These are phyloP conservation scores for Smittia aterrima DNA, from an alignment of 2,888 invertebrate species.

Conservation along the genomic window DNA sequence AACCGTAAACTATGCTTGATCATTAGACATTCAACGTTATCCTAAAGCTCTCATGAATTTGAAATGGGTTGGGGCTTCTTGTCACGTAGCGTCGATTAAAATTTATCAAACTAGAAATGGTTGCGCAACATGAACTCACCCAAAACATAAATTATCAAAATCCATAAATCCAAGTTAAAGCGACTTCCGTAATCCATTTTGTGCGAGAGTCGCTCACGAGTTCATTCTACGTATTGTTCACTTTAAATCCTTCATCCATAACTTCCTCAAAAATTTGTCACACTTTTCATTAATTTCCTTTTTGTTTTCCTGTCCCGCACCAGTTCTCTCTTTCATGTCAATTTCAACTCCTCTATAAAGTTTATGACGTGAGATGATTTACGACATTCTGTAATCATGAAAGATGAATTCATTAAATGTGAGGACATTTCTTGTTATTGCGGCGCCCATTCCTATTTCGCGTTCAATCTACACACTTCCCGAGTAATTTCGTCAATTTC, in stretches of 20 bases:
- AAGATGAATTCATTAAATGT: too few relatives aligned
- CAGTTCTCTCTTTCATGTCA: background rate
- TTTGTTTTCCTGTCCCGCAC: background rate
- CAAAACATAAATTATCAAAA: conserved; percentile 31
- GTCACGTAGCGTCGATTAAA: too few relatives aligned
- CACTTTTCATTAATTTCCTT: background rate
- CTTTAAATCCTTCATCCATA: conserved; percentile 6
- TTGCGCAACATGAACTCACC: conserved; percentile 4
- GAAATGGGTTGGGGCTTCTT: too few relatives aligned
- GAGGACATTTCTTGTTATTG: too few relatives aligned
- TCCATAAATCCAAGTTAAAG: conserved; percentile 20
- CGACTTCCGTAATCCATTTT: conserved; percentile 28
- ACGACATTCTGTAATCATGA: background rate
- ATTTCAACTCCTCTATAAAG: background rate
- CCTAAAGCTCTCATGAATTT: too few relatives aligned
- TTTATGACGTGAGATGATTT: background rate
- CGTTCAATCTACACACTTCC: too few relatives aligned
- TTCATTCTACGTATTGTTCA: background rate
- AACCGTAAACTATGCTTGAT: too few relatives aligned
- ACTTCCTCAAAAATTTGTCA: background rate
- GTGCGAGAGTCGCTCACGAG: background rate
- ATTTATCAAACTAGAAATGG: too few relatives aligned
- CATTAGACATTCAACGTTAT: too few relatives aligned
- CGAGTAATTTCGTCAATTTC: too few relatives aligned
- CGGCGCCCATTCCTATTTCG: too few relatives aligned